These are phyloP conservation scores for Pangasius sanitwongsei DNA, from an alignment of 2,797 vertebrate genomes.

Conservation along the genomic window DNA sequence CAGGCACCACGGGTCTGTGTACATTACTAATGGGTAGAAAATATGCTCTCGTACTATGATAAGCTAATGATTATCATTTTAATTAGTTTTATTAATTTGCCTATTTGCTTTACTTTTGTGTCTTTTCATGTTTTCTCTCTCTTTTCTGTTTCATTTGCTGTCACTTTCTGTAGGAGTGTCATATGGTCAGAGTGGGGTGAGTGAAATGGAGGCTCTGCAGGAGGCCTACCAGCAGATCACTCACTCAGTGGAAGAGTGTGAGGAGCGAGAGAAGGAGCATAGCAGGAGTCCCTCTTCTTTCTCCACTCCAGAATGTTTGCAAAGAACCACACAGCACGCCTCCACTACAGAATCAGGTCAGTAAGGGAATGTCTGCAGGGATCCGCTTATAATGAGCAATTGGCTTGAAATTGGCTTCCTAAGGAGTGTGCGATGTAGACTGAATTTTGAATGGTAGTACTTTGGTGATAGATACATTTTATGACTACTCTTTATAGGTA, in stretches of 20 bases:
- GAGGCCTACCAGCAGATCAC: slow-evolving; percentile 82
- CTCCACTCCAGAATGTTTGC: slow-evolving; percentile 62
- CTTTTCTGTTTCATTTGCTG: slow-evolving; percentile 9
- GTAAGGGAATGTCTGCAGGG: slow-evolving; percentile 32
- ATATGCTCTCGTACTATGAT: background rate
- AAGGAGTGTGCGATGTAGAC: too few species aligned
- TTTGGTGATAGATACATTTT: background rate
- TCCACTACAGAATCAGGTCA: slow-evolving; percentile 84
- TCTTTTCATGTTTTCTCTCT: background rate
- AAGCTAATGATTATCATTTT: background rate
- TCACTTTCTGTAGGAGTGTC: slow-evolving; percentile 62
- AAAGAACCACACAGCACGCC: slow-evolving; percentile 67
- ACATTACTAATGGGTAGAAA: background rate
- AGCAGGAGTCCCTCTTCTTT: slow-evolving; percentile 50
- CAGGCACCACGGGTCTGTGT: slow-evolving; percentile 64
- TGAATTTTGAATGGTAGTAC: background rate
- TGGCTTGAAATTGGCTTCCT: background rate
- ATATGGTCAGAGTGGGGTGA: slow-evolving; percentile 76
- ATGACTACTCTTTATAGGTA: background rate
- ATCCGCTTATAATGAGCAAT: slow-evolving; percentile 6
- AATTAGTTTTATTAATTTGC: background rate
- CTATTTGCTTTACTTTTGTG: background rate
- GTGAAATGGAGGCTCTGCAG: slow-evolving; percentile 85
- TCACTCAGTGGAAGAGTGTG: slow-evolving; percentile 72
- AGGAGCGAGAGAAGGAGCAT: slow-evolving; percentile 54